These are phyloP conservation scores for Petrophora chlorosata DNA, from an alignment of 2,888 invertebrate species.

Conservation along the genomic window DNA sequence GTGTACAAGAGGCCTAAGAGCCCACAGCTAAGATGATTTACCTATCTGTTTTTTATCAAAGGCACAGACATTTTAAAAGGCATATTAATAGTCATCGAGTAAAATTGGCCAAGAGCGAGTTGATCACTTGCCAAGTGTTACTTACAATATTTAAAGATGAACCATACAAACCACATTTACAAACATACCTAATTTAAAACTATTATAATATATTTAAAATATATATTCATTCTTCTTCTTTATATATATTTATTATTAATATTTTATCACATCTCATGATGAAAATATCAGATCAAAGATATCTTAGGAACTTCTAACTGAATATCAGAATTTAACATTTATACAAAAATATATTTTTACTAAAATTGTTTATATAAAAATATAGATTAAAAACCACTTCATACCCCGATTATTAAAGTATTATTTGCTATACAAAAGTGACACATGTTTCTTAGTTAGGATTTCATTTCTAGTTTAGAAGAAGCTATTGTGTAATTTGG, in stretches of 20 bases:
- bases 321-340: conserved; percentile 7
- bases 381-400: conserved; percentile 1
- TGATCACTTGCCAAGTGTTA: neutral
- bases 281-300: conserved; percentile 23
- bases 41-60: no score
- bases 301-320: conserved; percentile 18
- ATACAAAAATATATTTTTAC: conserved; percentile 6
- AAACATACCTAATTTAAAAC: neutral
- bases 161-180: neutral
- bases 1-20: no score
- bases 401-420: no score
- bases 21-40: no score
- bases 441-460: no score
- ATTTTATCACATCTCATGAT: conserved; percentile 31
- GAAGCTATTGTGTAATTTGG: no score
- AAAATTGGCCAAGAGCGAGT: neutral
- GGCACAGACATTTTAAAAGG: neutral
- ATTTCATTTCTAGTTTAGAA: no score
- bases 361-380: conserved; percentile 1
- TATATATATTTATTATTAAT: conserved; percentile 1
- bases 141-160: neutral
- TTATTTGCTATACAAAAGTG: no score
- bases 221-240: no score
- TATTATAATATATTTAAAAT: neutral
- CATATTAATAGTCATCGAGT: neutral